These are phyloP conservation scores for Pseudomyrmex flavicornis DNA, from an alignment of 1,140 invertebrate genomes.

Conservation along the genomic window DNA sequence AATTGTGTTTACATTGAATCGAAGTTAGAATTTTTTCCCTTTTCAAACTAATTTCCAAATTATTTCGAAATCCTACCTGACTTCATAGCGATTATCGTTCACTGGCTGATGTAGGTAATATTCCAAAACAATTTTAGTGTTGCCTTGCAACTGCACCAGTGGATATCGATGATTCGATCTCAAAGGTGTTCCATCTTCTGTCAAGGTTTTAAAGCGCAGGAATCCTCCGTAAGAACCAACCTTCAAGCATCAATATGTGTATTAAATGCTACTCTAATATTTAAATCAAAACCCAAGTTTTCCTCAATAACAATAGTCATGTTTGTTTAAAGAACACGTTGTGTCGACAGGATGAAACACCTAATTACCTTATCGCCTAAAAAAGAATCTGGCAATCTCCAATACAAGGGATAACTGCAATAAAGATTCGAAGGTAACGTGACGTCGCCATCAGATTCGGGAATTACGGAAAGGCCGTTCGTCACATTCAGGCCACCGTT, in stretches of 20 bases:
- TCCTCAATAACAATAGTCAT: neutral
- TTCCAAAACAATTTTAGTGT: slow-evolving; percentile 91
- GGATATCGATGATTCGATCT: slow-evolving; percentile 90
- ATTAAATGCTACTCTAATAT: neutral
- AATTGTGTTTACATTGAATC: too few relatives aligned
- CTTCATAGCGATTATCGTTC: slow-evolving; percentile 86
- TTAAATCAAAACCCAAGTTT: neutral
- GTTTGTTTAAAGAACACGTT: neutral
- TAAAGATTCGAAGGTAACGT: slow-evolving; percentile 88
- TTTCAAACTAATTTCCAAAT: neutral
- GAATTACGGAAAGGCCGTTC: slow-evolving; percentile 89
- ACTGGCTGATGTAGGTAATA: slow-evolving; percentile 87
- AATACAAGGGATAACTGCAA: slow-evolving; percentile 93
- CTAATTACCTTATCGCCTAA: slow-evolving; percentile 91
- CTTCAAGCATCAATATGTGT: slow-evolving; percentile 77
- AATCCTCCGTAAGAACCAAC: slow-evolving; percentile 97
- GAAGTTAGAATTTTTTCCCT: neutral
- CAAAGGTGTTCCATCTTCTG: slow-evolving; percentile 87
- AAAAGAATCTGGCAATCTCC: slow-evolving; percentile 93
- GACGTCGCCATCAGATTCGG: slow-evolving; percentile 88
- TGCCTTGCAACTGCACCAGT: slow-evolving; percentile 93
- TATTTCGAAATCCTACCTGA: slow-evolving; percentile 83
- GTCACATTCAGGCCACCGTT: slow-evolving; percentile 85
- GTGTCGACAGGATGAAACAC: neutral
- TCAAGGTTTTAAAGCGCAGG: slow-evolving; percentile 91